Conservation (phyloP, 1,140 invertebrate species). For the Pogonomyrmex californicus region DNA sequence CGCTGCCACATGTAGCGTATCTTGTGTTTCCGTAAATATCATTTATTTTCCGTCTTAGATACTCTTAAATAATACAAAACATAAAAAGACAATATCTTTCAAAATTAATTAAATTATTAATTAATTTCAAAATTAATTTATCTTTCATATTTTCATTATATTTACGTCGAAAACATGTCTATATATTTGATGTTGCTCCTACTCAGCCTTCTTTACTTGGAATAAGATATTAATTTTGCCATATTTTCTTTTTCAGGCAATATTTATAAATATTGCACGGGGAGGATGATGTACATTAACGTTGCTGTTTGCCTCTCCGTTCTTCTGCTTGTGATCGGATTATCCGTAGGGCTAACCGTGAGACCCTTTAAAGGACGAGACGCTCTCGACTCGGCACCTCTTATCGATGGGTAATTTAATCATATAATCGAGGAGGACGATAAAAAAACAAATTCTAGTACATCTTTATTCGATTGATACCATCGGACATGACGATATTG, state of each 20-base stretch:
- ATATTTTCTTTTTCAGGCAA: conserved; percentile 49
- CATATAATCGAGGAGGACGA: conserved; percentile 6
- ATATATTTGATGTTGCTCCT: not conserved
- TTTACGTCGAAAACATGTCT: not conserved
- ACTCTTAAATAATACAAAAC: not conserved
- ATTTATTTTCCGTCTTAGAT: not conserved
- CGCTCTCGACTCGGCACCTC: conserved; percentile 75
- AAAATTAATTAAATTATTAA: not conserved
- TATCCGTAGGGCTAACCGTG: conserved; percentile 68
- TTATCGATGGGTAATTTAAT: conserved; percentile 81
- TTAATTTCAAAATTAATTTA: too few relatives aligned
- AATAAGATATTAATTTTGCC: conserved; percentile 2
- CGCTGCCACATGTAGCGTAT: not conserved
- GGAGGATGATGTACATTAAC: conserved; percentile 72
- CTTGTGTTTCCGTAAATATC: not conserved
- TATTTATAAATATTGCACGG: conserved; percentile 43
- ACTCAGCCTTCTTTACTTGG: not conserved
- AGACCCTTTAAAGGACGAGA: conserved; percentile 77
- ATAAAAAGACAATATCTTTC: not conserved
- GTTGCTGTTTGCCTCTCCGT: conserved; percentile 43
- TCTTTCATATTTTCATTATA: not conserved
- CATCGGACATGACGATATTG: not conserved
- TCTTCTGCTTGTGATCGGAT: conserved; percentile 71
- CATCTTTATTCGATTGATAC: conserved; percentile 19
- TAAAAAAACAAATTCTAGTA: conserved; percentile 12